Evolutionary conservation across 2,888 invertebrate genomes (phyloP), one percentile per base, ranked within the genome.

Genomic region (Brachyptera risi): DNA sequence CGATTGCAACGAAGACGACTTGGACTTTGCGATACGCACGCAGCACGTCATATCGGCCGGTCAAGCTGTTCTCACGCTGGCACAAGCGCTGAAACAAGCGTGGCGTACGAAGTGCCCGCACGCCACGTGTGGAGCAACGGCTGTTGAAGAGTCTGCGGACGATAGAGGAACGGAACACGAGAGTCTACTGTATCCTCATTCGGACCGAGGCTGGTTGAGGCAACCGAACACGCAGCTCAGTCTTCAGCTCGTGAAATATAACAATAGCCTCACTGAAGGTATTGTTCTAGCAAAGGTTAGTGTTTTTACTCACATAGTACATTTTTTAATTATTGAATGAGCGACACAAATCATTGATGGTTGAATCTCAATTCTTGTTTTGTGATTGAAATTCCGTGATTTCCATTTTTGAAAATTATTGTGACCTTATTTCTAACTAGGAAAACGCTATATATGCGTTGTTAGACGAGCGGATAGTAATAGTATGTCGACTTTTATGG

Each of bases 41-140:
- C 44, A 60, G 19, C 59, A 58, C 19, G 64, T 65, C 2, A 51
- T 66, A 13, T 62, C 70, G 0, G 67, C 68, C 1, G 61, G 70
- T 15, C 70, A 71, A 40, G 67, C 69, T 5, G 58, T 72, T 7
- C 68, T 69, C 49, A 66, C 69, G 2, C 67, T 69, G 27, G 70
- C 70, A n/a, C 68, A 68, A 35, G 70, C 70, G 1, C 65, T 71
- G 50, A 66, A 68, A 26, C 68, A 68, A 23, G 70, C 71, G 2
- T 71, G 72, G 71, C 60, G 66, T 21, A 65, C 64, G 24, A 67
- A 68, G 31, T 72, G 72, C 59, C 23, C 54, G n/a, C 27, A 40
- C 1, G 51, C 27, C 11, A 35, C 37, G 9, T 54, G 54, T 19
- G 19, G 13, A 3, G 37, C 54, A 4, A 2, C 3, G 23, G 35